phyloP scores from a whole-genome alignment of 2,888 invertebrate genomes.

The Nomada goodeniana region DNA sequence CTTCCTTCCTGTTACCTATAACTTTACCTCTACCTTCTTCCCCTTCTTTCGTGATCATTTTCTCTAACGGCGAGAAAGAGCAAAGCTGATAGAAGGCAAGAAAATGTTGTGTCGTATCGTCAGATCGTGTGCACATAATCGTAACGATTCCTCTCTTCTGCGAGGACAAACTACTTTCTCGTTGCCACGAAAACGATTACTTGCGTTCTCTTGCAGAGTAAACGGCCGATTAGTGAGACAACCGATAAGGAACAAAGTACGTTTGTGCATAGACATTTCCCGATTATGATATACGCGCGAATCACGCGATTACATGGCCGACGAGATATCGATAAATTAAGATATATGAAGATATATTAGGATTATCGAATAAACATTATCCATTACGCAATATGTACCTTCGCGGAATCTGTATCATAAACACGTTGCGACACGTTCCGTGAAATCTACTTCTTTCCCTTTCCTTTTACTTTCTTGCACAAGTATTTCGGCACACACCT shows the following conservation, averaged over 20 bases:
- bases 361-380: not conserved
- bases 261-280: slow-evolving; percentile 1
- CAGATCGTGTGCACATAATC: not conserved
- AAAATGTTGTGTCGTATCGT: not conserved
- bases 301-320: not conserved
- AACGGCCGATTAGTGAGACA: not conserved
- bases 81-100: too few relatives aligned
- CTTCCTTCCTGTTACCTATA: too few relatives aligned
- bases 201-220: not conserved
- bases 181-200: not conserved
- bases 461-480: too few relatives aligned
- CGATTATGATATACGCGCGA: not conserved
- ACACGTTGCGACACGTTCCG: not conserved
- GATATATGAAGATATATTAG: not conserved
- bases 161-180: not conserved
- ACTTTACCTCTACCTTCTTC: too few relatives aligned
- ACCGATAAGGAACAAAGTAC: slow-evolving; percentile 16
- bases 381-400: slow-evolving; percentile 22
- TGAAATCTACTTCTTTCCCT: too few relatives aligned
- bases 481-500: too few relatives aligned
- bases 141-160: not conserved
- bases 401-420: too few relatives aligned
- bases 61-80: too few relatives aligned
- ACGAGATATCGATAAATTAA: slow-evolving; percentile 11
- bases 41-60: too few relatives aligned